Evolutionary conservation across 2,113 vertebrate species (phyloP), one percentile per base, ranked within the genome.

Genomic region (Oncorhynchus keta): DNA sequence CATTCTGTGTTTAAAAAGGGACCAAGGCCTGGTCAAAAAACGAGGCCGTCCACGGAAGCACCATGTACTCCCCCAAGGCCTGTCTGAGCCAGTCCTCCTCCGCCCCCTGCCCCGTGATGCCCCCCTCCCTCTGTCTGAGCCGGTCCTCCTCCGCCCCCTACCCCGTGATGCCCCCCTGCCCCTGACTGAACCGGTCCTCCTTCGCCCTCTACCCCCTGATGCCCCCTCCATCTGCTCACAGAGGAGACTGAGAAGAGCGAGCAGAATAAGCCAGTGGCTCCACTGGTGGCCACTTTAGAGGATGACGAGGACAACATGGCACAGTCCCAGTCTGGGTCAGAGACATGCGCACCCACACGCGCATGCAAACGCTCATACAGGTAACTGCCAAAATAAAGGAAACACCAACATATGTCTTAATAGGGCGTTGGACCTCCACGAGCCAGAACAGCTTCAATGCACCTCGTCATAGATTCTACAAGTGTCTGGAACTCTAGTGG

Each of bases 41-140:
- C 76, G 84, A 73, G 87, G 85, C 51, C 88, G 76, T 73, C 88
- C 83, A 30, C 0, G 79, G 14, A 76, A 89, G 87, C 76, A 75
- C 70, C 72, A 81, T 5, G 48, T 39, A 39, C 61, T 84, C 35
- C 71, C 72, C n/a, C 76, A 69, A 4, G 72, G 83, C 48, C 73
- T 82, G 51, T 84, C 83, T 32, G 83, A 86, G 22, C 77, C 79
- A 0, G 9, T 16, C 35, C 71, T 62, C 64, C 66, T 74, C 65
- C 61, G 65, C 22, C 20, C 61, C 4, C 64, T 35, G 35, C 14
- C 26, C 55, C 32, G 67, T 16, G 59, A 48, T n/a, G 45, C 66
- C 2, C 35, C 28, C 65, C 4, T 3, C 24, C 14, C 16, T 30
- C 73, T 82, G 51, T 80, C 83, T 39, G 83, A 86, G 12, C 77